Evolutionary conservation across 2,888 invertebrate genomes (phyloP).

Genomic region (Onchidella celtica): DNA sequence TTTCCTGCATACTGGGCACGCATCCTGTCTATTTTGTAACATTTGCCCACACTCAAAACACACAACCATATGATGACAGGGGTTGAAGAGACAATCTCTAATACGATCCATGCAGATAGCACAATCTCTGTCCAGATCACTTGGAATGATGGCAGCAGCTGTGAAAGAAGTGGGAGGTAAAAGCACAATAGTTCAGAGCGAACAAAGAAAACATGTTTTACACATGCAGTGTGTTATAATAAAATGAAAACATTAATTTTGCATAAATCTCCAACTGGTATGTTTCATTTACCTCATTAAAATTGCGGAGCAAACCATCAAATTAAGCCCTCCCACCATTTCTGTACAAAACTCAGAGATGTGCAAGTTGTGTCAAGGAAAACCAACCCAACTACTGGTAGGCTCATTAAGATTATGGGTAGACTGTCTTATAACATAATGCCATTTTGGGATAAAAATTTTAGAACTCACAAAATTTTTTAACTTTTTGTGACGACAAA

Average conservation of each 20-base stretch:
- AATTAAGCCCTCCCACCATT: too few relatives aligned
- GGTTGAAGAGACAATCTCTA: constrained; percentile 80
- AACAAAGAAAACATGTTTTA: not conserved
- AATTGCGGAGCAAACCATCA: too few relatives aligned
- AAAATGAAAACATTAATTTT: not conserved
- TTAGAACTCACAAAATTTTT: too few relatives aligned
- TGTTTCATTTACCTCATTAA: too few relatives aligned
- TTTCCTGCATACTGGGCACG: constrained; percentile 81
- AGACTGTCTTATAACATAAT: too few relatives aligned
- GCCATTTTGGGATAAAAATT: too few relatives aligned
- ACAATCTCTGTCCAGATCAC: constrained; percentile 79
- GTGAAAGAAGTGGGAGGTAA: not conserved
- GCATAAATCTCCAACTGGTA: too few relatives aligned
- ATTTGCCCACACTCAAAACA: constrained; percentile 80
- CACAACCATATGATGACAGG: constrained; percentile 81
- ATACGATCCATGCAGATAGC: constrained; percentile 81
- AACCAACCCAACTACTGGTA: too few relatives aligned
- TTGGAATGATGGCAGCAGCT: constrained; percentile 52
- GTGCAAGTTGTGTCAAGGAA: too few relatives aligned
- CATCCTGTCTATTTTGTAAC: constrained; percentile 79
- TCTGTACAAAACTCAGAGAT: too few relatives aligned
- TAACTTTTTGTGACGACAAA: too few relatives aligned
- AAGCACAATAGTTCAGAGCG: not conserved
- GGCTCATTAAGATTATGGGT: too few relatives aligned
- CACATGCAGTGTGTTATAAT: not conserved